Base-by-base conservation (phyloP, 1,140 invertebrate species). In the Heliconius himera region DNA sequence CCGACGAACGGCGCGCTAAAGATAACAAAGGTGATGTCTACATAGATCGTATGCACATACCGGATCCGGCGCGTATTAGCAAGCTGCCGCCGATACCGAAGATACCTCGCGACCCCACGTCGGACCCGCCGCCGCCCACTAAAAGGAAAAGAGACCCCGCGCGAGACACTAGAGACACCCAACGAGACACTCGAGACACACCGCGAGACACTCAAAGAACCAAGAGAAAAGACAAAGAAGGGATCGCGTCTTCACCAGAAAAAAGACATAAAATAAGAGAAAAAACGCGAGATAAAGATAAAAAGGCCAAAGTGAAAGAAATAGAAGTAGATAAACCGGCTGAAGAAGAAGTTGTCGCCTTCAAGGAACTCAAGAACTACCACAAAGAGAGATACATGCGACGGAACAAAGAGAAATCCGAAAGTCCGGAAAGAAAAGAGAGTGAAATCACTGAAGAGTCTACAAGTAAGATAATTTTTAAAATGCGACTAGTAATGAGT, bases 351-450 rank as follows among this genome's bases (percentile, higher is more conserved):
- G 78, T 88, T 75, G 91, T 95, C 20, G 87, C 95, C 80, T 96
- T 96, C 89, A 96, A 96, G 91, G 96, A 96, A 82, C 93, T 96
- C 18, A 95, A 96, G 81, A 94, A 94, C 54, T 95, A 95, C 77
- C 89, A 95, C 78, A 96, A 96, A 89, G 95, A 96, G 82, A 93
- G 96, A 90, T 97, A 96, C 91, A 95, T 96, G 83, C 90, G 96
- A 74, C 92, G 96, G 70, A 96, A 96, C 86, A 95, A 95, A 85
- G 95, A 96, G 81, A 93, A 93, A 76, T 94, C 93, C 1, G 91
- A 93, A 54, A 96, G 96, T 89, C 96, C 94, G 11, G 93, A 93
- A 81, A 80, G 74, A 33, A 74, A 74, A 36, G 82, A 83, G 54
- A 80, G 76, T 26, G 79, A 81, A 36, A 77, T 80, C 72, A 77